A percentile compares a stretch with the other conserved stretches of the same genome.
These are phyloP conservation scores for Meleagris gallopavo DNA, from an alignment of 2,113 vertebrate species.

Conservation along the genomic window DNA sequence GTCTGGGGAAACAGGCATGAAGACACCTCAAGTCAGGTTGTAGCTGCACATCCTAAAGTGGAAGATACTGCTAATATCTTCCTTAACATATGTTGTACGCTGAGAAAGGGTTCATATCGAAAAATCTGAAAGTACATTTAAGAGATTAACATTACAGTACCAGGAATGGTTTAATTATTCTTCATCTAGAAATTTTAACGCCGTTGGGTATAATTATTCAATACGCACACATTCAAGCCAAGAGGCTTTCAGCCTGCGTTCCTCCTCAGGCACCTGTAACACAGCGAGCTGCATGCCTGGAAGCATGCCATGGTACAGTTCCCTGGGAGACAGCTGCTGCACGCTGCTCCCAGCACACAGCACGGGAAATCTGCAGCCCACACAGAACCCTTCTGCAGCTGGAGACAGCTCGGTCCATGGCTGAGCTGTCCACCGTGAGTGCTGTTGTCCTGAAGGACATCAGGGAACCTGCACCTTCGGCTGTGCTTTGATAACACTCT, in stretches of 20 bases:
- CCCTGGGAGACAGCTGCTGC: not conserved
- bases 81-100: not conserved
- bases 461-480: accelerated
- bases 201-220: not conserved
- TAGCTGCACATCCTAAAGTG: not conserved
- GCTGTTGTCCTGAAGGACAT: not conserved
- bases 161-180: not conserved
- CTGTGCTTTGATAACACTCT: not conserved
- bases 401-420: not conserved
- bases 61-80: not conserved
- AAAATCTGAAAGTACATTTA: not conserved
- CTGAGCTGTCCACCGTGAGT: not conserved
- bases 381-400: not conserved
- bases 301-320: not conserved
- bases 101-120: not conserved
- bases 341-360: not conserved
- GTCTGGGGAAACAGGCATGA: not conserved
- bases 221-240: not conserved
- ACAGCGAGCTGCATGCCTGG: not conserved
- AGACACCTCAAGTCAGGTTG: not conserved
- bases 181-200: not conserved
- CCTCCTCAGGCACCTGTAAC: not conserved
- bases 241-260: not conserved
- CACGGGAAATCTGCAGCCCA: not conserved
- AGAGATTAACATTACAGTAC: not conserved